Evolutionary conservation across 2,113 vertebrate species (phyloP), one percentile per base, ranked within the genome.

Genomic region (Thomomys bottae): DNA sequence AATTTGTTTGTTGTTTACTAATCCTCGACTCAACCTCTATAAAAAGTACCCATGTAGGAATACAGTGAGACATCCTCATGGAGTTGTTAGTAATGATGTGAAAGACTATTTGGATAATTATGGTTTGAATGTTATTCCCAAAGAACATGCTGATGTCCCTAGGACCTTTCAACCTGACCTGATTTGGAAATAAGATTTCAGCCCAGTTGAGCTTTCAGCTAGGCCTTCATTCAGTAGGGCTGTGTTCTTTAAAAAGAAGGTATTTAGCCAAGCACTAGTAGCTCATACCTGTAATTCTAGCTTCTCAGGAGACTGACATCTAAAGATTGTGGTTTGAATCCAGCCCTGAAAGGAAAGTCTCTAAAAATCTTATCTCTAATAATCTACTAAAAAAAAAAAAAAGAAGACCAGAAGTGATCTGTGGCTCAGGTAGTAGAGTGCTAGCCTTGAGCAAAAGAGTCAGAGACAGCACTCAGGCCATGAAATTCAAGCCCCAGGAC

Each of bases 1-100:
- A 84, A 75, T 61, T 63, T 9, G 73, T 94, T n/a, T 73, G 93
- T 42, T 12, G 63, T 75, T 92, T 89, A 76, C 32, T 28, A 79
- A n/a, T 49, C 87, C 1, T 32, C 34, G 15, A 81, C 28, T 90
- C 3, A 30, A 17, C 32, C 66, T 34, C 23, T 23, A 15, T 77
- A 24, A 42, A 91, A 92, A 59, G 1, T 61, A 68, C 4, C 32
- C 20, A 76, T 28, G 2, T 12, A 67, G 24, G 7, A 11, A 9
- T 71, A 67, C 81, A 18, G 6, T 20, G 17, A 77, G 28, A 1
- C 7, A 64, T 9, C 67, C 32, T 12, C n/a, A 70, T 6, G 36
- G 67, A 89, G 36, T 71, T 66, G 38, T 77, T 32, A 73, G 9
- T 49, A 86, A 54, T 72, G 18, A 34, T 24, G 17, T 77, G 7